These are phyloP conservation scores for Eucriotettix oculatus DNA, from an alignment of 2,888 invertebrate species.

Conservation along the genomic window DNA sequence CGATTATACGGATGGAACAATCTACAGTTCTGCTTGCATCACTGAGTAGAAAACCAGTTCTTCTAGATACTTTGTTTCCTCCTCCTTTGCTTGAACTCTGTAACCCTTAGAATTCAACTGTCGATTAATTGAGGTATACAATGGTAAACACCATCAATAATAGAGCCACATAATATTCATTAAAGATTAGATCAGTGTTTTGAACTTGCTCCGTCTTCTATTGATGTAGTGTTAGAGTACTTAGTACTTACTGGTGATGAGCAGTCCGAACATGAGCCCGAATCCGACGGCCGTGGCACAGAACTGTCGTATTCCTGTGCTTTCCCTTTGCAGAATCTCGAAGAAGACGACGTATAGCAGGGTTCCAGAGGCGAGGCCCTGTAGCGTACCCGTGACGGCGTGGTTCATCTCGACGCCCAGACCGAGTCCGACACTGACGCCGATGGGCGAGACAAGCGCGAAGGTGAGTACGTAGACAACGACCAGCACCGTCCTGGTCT, in stretches of 20 bases:
- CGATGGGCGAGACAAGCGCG: slow-evolving; percentile 63
- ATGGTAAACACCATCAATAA: too few relatives aligned
- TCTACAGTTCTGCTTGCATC: too few relatives aligned
- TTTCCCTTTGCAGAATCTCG: not conserved
- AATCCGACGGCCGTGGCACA: not conserved
- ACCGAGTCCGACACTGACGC: not conserved
- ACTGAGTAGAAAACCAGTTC: too few relatives aligned
- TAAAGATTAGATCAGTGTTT: too few relatives aligned
- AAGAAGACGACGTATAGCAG: not conserved
- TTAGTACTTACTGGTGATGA: not conserved
- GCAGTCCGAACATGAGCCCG: not conserved
- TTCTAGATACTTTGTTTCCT: too few relatives aligned
- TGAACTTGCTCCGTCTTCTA: too few relatives aligned
- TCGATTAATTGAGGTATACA: too few relatives aligned
- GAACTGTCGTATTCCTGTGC: not conserved
- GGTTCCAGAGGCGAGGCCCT: not conserved
- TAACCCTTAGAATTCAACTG: too few relatives aligned
- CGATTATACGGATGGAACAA: too few relatives aligned
- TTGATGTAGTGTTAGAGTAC: not conserved
- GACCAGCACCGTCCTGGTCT: slow-evolving; percentile 42
- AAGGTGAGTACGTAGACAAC: slow-evolving; percentile 56
- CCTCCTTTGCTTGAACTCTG: too few relatives aligned
- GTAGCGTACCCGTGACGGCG: not conserved
- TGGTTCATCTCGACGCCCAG: not conserved
- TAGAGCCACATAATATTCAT: too few relatives aligned